Conservation (phyloP, 2,797 vertebrate species). For the Crenuchus spilurus region DNA sequence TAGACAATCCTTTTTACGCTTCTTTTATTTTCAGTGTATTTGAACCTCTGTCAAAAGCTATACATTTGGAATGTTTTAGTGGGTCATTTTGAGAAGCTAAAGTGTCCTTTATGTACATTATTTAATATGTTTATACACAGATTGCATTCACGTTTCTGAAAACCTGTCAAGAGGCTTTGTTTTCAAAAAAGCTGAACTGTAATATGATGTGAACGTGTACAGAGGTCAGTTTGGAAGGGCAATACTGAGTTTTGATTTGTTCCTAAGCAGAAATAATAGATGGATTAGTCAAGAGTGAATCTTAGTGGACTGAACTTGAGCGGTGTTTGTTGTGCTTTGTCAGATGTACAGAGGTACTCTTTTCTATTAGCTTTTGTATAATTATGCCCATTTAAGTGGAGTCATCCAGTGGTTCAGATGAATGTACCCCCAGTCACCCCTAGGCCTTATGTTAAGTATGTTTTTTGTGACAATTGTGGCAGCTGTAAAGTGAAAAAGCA, state of each 20-base stretch:
- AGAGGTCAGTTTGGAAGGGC: neutral
- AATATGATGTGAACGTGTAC: neutral
- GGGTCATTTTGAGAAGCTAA: neutral
- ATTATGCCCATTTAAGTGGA: conserved; percentile 7
- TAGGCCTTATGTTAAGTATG: conserved; percentile 31
- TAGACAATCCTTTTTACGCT: conserved; percentile 28
- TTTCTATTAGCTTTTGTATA: conserved; percentile 41
- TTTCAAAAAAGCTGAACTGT: neutral
- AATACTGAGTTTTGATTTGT: neutral
- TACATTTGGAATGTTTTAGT: neutral
- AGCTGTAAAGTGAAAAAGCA: conserved; percentile 27
- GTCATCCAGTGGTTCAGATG: conserved; percentile 23
- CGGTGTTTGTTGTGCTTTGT: conserved; percentile 38
- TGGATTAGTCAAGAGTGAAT: neutral
- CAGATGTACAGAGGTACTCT: neutral
- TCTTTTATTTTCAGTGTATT: conserved; percentile 9
- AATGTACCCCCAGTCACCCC: conserved; percentile 6
- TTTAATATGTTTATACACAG: neutral
- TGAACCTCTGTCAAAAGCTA: neutral
- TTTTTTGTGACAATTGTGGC: conserved; percentile 41
- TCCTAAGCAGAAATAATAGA: neutral
- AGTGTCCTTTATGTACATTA: neutral
- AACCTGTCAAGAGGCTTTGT: neutral
- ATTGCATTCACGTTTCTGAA: neutral
- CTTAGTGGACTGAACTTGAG: neutral